Percentiles rank a stretch among this genome's conserved stretches.
phyloP scores from a whole-genome alignment of 2,113 vertebrate species.

The Pteruthius melanotis region DNA sequence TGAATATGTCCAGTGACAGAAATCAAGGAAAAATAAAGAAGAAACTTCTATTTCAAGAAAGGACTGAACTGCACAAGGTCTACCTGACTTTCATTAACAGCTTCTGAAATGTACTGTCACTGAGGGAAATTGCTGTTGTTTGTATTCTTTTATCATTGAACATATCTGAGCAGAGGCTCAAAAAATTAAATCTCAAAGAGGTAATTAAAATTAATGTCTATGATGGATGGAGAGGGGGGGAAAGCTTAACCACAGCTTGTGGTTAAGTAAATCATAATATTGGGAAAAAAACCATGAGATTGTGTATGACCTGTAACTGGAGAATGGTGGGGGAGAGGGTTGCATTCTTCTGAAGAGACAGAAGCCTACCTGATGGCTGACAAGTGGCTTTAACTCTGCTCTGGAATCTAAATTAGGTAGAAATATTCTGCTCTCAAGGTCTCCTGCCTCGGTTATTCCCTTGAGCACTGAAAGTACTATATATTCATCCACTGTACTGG shows the following conservation, averaged over 20 bases:
- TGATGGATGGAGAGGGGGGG: background rate
- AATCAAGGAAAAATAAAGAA: background rate
- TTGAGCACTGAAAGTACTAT: background rate
- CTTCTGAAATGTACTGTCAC: background rate
- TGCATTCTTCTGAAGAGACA: background rate
- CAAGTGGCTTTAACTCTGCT: background rate
- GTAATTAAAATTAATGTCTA: background rate
- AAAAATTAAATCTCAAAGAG: background rate
- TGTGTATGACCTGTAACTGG: background rate
- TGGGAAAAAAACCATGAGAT: background rate
- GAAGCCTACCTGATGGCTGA: background rate
- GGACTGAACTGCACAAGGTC: background rate
- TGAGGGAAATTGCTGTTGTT: background rate
- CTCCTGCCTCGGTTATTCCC: background rate
- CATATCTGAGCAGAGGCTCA: background rate
- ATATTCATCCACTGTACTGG: background rate
- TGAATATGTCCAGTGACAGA: background rate
- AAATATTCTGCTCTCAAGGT: background rate
- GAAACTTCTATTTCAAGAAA: background rate
- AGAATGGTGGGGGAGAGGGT: background rate
- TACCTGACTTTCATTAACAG: background rate
- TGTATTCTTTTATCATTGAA: background rate
- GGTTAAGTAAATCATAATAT: background rate
- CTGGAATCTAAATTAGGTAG: background rate
- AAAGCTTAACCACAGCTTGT: background rate